Conservation (phyloP, 2,888 invertebrate genomes). For the Eristalis tenax region DNA sequence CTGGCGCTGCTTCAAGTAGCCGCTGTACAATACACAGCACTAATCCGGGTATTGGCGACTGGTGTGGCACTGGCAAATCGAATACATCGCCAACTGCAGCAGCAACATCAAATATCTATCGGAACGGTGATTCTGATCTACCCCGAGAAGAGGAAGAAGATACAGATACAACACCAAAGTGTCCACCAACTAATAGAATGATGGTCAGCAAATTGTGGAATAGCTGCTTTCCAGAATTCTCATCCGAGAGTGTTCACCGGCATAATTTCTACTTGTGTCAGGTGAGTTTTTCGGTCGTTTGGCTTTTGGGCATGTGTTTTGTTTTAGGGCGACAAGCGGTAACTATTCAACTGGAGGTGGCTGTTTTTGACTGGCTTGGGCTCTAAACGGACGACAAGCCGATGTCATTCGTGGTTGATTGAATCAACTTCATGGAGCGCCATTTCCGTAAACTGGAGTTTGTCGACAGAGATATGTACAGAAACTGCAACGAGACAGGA, state of each 20-base stretch:
- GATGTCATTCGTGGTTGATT: no score
- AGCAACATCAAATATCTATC: conserved; percentile 58
- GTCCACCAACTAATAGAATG: conserved; percentile 80
- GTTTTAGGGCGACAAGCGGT: background rate
- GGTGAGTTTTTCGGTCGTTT: conserved; percentile 74
- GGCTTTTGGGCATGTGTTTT: background rate
- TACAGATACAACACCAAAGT: conserved; percentile 76
- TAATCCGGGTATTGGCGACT: conserved; percentile 33
- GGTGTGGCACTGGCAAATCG: conserved; percentile 71
- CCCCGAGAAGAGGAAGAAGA: conserved; percentile 77
- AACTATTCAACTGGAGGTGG: no score
- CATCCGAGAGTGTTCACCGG: conserved; percentile 80
- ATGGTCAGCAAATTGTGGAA: conserved; percentile 82
- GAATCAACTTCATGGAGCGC: no score
- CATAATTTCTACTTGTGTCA: conserved; percentile 81
- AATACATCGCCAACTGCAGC: conserved; percentile 73
- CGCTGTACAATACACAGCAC: conserved; percentile 57
- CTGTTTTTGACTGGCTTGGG: no score
- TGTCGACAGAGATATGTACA: no score
- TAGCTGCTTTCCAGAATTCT: conserved; percentile 81
- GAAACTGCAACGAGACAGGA: no score
- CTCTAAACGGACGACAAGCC: no score
- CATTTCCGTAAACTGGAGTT: no score
- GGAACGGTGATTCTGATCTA: conserved; percentile 56
- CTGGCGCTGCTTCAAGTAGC: conserved; percentile 72